Base-by-base conservation (phyloP, 1,140 invertebrate genomes). In the Drosophila auraria region DNA sequence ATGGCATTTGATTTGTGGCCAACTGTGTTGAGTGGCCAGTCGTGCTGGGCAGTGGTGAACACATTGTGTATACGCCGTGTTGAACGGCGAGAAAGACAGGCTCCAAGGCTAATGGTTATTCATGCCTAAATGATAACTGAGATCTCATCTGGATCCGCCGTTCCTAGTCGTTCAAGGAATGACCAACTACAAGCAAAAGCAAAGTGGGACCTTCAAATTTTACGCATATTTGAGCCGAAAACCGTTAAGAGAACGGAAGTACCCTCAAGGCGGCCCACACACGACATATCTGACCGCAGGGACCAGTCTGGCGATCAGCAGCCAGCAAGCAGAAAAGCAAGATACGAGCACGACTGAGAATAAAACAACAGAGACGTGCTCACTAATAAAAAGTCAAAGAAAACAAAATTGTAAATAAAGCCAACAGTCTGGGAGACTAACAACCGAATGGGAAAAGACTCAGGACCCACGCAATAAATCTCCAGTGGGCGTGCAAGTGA, bases 391-490 rank as follows among this genome's bases (percentile, higher is more conserved):
- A 77, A 73, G 57, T 54, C 57, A 74, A 61, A 49, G 40, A 75
- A 81, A 87, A 82, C 74, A 78, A 82, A 82, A 87, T 86, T 82
- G 82, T 86, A 83, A 86, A 86, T 86, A 86, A 87, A 72, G 38
- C 42, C 42, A 69, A 82, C 73, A 73, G 60, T 64, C 57, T 58
- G 47, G 30, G 56, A 78, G 59, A 77, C 78, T 60, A 53, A 45
- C 64, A 63, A 61, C 38, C 72, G 64, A 77, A 66, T 61, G 57
- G 49, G 56, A 76, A 89, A 66, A 60, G 47, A 59, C 72, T 62
- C 68, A 44, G 63, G 51, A 63, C 84, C 84, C 84, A 90, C 84
- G 78, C 84, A 53, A 50, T 57, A 77, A 77, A 59, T 66, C 47
- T 45, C 40, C 38, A 70, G 83, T 87, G 83, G 83, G 83, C 75